phyloP scores from a whole-genome alignment of 2,888 invertebrate species.

The Acrobasis suavella region DNA sequence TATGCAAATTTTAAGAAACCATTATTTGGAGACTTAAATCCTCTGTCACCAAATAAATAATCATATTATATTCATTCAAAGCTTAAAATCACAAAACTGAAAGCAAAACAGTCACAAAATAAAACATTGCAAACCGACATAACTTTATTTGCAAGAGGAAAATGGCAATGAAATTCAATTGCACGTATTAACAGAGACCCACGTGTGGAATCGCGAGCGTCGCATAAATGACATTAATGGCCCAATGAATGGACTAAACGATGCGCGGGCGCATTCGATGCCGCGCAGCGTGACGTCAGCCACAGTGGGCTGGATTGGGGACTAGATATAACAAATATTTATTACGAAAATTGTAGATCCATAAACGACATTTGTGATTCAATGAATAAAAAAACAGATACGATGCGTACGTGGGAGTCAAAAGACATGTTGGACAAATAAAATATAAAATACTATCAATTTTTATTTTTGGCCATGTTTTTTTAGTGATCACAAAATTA shows the following conservation, averaged over 20 bases:
- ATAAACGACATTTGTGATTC: background rate
- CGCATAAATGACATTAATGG: constrained; percentile 71
- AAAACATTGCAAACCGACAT: constrained; percentile 29
- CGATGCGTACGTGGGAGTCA: too few species aligned
- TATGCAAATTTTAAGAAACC: too few species aligned
- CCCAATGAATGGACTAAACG: constrained; percentile 67
- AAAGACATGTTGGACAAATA: too few species aligned
- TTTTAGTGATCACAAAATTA: too few species aligned
- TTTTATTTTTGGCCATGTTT: too few species aligned
- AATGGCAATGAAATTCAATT: constrained; percentile 80
- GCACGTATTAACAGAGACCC: constrained; percentile 64
- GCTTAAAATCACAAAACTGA: background rate
- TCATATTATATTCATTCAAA: background rate
- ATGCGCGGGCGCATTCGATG: constrained; percentile 75
- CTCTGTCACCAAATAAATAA: too few species aligned
- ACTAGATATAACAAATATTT: constrained; percentile 12
- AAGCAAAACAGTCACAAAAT: constrained; percentile 12
- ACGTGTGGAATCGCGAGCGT: constrained; percentile 61
- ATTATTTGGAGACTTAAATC: too few species aligned
- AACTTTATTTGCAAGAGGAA: constrained; percentile 63
- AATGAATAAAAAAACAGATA: too few species aligned
- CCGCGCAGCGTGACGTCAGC: constrained; percentile 57
- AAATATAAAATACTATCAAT: too few species aligned
- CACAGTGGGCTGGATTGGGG: constrained; percentile 24
- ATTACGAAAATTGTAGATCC: background rate